phyloP scores from a whole-genome alignment of 2,797 vertebrate genomes.

The Rhabdophis nuchalis region DNA sequence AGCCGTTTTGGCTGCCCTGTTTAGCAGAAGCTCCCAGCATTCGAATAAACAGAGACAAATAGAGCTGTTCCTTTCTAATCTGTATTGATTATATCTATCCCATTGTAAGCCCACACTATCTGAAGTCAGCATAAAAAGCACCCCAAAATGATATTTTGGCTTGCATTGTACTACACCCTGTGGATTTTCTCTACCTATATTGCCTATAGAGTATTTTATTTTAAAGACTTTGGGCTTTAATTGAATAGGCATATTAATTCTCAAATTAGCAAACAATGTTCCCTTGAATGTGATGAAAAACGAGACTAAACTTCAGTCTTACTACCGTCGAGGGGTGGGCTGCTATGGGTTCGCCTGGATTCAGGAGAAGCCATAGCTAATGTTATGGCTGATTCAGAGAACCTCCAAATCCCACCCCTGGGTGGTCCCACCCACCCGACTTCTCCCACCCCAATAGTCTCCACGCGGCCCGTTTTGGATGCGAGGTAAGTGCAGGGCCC shows the following conservation, averaged over 20 bases:
- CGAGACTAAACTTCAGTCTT: not conserved
- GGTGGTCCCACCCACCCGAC: no score
- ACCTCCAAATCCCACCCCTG: no score
- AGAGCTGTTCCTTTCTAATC: not conserved
- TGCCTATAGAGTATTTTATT: not conserved
- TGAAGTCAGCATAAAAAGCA: not conserved
- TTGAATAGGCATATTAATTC: not conserved
- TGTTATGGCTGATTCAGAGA: no score
- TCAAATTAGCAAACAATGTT: not conserved
- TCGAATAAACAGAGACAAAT: not conserved
- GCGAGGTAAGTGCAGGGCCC: no score
- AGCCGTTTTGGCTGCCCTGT: not conserved
- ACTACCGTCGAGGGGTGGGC: no score
- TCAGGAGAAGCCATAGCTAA: no score
- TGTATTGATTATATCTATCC: not conserved
- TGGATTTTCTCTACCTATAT: not conserved
- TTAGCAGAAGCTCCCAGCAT: not conserved
- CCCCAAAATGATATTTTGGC: not conserved
- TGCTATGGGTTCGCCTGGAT: no score
- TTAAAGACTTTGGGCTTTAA: not conserved
- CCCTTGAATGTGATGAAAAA: not conserved
- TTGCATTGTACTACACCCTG: not conserved
- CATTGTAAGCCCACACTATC: not conserved
- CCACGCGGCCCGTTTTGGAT: no score
- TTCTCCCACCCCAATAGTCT: no score